A percentile compares a stretch with the other conserved stretches of the same genome.
These are phyloP conservation scores for Brachionichthys hirsutus DNA, from an alignment of 2,113 vertebrate genomes.

Conservation along the genomic window DNA sequence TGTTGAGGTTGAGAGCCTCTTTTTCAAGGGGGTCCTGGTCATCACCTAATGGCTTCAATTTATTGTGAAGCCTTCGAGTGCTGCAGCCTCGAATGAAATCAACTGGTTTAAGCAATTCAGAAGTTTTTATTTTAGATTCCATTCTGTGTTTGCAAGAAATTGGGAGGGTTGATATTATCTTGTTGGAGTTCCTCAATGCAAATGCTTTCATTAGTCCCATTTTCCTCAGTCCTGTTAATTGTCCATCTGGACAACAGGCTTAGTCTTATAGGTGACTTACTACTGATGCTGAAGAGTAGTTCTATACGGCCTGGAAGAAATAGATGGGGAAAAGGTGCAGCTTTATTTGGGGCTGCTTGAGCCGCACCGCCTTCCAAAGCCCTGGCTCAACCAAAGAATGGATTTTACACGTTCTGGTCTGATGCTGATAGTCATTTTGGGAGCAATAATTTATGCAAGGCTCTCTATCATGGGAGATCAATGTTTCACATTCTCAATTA, in stretches of 20 bases:
- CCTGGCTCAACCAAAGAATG: constrained; percentile 13
- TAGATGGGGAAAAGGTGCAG: neutral
- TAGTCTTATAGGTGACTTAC: neutral
- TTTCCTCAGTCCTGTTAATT: neutral
- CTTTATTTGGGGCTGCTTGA: neutral
- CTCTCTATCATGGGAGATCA: constrained; percentile 56
- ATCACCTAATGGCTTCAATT: no score
- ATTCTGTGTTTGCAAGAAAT: no score
- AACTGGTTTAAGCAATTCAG: no score
- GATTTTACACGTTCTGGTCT: constrained; percentile 20
- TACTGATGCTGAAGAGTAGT: neutral
- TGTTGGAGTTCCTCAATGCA: neutral
- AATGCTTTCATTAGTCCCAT: neutral
- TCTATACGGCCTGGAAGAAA: neutral
- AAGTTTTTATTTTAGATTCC: no score
- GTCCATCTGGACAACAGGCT: no score
- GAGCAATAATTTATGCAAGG: constrained; percentile 43
- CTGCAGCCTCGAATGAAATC: no score
- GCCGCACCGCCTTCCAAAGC: neutral
- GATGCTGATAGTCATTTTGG: constrained; percentile 27
- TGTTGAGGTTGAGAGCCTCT: no score
- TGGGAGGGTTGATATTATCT: neutral
- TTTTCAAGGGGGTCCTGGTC: no score
- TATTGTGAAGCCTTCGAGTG: no score
- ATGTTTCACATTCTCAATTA: constrained; percentile 59